A percentile compares a stretch with the other conserved stretches of the same genome.
Evolutionary conservation across 2,113 vertebrate genomes (phyloP).

Genomic region (Paralichthys olivaceus): DNA sequence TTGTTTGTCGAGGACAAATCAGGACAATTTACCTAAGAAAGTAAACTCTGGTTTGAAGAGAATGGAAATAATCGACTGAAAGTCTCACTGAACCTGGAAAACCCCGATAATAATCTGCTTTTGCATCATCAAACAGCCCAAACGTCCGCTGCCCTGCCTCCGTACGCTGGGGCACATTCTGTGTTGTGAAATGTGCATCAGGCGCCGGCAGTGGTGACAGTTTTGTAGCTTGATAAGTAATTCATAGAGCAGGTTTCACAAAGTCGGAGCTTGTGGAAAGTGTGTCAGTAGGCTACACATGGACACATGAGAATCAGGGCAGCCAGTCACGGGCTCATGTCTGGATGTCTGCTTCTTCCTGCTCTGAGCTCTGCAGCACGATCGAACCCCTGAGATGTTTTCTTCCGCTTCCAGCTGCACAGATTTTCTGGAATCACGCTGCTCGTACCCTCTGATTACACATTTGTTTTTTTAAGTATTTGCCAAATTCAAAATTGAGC

Average conservation of each 20-base stretch:
- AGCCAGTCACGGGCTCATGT: conserved; percentile 33
- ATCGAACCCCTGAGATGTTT: conserved; percentile 25
- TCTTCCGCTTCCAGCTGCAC: conserved; percentile 11
- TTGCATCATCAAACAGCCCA: background rate
- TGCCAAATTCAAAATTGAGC: conserved; percentile 23
- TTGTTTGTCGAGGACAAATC: conserved; percentile 28
- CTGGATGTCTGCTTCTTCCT: conserved; percentile 10
- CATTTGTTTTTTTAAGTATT: conserved; percentile 40
- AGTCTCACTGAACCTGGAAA: background rate
- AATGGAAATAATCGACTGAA: background rate
- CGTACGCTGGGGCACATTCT: background rate
- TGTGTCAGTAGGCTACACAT: conserved; percentile 78
- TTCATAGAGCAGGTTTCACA: conserved; percentile 30
- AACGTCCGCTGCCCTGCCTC: background rate
- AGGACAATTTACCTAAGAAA: conserved; percentile 23
- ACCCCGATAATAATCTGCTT: background rate
- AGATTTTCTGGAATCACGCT: conserved; percentile 13
- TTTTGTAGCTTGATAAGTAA: conserved; percentile 24
- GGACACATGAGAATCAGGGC: conserved; percentile 62
- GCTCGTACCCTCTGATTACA: conserved; percentile 5
- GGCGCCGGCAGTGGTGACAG: background rate
- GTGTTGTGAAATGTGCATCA: conserved; percentile 5
- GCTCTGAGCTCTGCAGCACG: conserved; percentile 13
- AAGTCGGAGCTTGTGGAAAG: conserved; percentile 64
- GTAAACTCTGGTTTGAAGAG: conserved; percentile 17